Percentiles rank a stretch among this genome's conserved stretches.
Evolutionary conservation across 53 echinoderm and acorn worm genomes (phyloP).

Genomic region (Actinopyga echinites): DNA sequence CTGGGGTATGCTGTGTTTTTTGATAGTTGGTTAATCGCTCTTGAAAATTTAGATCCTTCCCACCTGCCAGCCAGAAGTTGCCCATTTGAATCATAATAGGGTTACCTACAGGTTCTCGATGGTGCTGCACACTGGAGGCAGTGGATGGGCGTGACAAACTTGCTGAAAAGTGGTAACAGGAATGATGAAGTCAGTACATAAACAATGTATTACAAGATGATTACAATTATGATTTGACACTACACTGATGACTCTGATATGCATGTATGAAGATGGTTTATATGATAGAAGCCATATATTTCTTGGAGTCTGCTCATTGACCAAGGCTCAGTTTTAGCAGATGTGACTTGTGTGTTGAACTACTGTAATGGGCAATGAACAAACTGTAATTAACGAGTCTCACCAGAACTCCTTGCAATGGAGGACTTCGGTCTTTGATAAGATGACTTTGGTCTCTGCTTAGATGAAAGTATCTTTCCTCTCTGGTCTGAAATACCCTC

Average conservation of each 20-base stretch:
- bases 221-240: no score
- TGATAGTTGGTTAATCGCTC: slow-evolving; percentile 57
- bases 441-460: slow-evolving; percentile 54
- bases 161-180: neutral
- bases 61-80: slow-evolving; percentile 90
- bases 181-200: no score
- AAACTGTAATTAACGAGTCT: neutral
- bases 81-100: slow-evolving; percentile 76
- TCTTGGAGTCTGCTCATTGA: no score
- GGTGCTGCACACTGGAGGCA: slow-evolving; percentile 5
- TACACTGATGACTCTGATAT: no score
- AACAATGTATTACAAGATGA: no score
- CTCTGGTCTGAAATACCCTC: slow-evolving; percentile 31
- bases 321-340: no score
- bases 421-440: slow-evolving; percentile 27
- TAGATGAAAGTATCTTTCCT: slow-evolving; percentile 48
- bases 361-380: no score
- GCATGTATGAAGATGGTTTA: no score
- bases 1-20: slow-evolving; percentile 83
- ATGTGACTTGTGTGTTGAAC: no score
- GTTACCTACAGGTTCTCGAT: slow-evolving; percentile 50
- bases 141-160: slow-evolving; percentile 54
- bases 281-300: no score
- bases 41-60: slow-evolving; percentile 70
- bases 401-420: slow-evolving; percentile 14